These are phyloP conservation scores for Porites divaricata DNA, from an alignment of 92 coral and sea anemone genomes.

Conservation along the genomic window DNA sequence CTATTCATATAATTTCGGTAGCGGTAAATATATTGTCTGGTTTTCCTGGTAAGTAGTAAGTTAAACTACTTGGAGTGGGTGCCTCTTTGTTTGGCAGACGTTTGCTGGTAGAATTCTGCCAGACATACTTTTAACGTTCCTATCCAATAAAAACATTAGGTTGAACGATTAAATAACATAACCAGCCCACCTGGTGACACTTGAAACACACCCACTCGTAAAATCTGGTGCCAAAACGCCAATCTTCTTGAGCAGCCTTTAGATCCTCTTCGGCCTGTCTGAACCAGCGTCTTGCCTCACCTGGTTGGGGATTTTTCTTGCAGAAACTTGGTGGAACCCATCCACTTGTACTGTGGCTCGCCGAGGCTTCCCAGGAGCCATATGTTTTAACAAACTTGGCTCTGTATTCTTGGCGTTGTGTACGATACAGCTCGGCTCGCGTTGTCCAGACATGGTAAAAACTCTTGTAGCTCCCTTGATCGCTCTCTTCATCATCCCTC, in stretches of 20 bases:
- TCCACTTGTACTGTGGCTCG: background rate
- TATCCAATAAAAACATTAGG: background rate
- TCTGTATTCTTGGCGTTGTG: conserved; percentile 18
- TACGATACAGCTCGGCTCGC: conserved; percentile 28
- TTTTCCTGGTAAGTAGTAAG: no score
- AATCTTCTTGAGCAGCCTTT: conserved; percentile 62
- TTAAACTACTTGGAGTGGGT: no score
- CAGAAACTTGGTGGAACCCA: conserved; percentile 38
- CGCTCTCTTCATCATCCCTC: background rate
- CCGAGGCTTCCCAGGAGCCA: background rate
- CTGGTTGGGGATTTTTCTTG: conserved; percentile 72
- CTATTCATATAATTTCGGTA: no score
- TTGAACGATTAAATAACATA: background rate
- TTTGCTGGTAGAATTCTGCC: no score
- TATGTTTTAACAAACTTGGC: background rate
- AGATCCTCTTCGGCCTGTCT: conserved; percentile 78
- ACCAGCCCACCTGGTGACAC: conserved; percentile 73
- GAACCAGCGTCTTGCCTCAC: conserved; percentile 82
- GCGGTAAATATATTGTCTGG: no score
- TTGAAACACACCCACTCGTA: conserved; percentile 86
- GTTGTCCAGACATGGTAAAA: conserved; percentile 17
- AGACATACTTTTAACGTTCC: no score
- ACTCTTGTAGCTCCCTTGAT: background rate
- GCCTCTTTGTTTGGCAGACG: no score
- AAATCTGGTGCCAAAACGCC: background rate